These are phyloP conservation scores for Cephalopholis sonnerati DNA, from an alignment of 2,113 vertebrate species.

Conservation along the genomic window DNA sequence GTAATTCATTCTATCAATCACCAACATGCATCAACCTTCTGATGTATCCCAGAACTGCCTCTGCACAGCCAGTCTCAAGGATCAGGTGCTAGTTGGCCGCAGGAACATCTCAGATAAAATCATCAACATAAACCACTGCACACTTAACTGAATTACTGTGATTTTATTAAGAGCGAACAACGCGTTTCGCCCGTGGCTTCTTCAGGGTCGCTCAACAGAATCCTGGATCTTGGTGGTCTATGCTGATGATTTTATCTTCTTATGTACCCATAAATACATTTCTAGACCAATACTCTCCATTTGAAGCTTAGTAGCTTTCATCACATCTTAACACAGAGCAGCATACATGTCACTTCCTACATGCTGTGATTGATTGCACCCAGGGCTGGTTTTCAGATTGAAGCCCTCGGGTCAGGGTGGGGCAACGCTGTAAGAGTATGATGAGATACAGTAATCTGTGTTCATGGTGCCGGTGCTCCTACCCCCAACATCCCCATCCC, in stretches of 20 bases:
- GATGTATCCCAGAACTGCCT: no score
- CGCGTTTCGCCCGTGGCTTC: no score
- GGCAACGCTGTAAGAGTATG: slow-evolving; percentile 13
- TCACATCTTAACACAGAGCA: slow-evolving; percentile 1
- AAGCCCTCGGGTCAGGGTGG: slow-evolving; percentile 52
- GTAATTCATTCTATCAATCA: slow-evolving; percentile 8
- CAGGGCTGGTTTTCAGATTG: slow-evolving; percentile 56
- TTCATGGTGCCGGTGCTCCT: slow-evolving; percentile 7
- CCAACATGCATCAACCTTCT: slow-evolving; percentile 2
- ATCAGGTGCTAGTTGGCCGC: no score
- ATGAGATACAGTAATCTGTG: slow-evolving; percentile 56
- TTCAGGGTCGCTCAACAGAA: no score
- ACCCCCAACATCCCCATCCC: slow-evolving; percentile 21
- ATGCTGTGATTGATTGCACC: slow-evolving; percentile 56
- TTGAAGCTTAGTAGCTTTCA: not conserved
- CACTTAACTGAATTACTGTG: no score
- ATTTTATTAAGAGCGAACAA: no score
- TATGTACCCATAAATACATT: slow-evolving; percentile 6
- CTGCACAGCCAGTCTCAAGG: no score
- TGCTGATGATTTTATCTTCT: not conserved
- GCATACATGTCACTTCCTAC: slow-evolving; percentile 7
- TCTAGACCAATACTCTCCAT: not conserved
- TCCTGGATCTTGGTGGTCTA: no score
- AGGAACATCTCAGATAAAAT: no score
- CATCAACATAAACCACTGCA: no score